phyloP scores from a whole-genome alignment of 2,797 vertebrate genomes.

The Serranus cabrilla region DNA sequence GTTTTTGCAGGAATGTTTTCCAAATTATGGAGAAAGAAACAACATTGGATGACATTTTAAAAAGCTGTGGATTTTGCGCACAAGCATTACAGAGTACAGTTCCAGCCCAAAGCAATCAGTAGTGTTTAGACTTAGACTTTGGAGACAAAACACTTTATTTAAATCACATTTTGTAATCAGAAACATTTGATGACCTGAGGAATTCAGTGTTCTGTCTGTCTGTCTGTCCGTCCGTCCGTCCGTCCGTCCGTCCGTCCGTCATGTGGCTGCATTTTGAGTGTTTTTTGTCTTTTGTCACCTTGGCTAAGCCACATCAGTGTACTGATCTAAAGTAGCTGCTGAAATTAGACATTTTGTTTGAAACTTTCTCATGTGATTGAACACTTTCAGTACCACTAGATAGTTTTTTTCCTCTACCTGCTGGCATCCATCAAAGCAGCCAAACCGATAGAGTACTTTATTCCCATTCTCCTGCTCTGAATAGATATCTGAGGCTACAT shows the following conservation, averaged over 20 bases:
- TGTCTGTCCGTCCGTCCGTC: rapidly evolving
- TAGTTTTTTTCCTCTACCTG: constrained; percentile 43
- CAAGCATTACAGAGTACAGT: neutral
- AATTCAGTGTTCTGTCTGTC: neutral
- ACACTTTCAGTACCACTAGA: constrained; percentile 55
- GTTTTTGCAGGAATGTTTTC: no score
- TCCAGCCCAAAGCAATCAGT: neutral
- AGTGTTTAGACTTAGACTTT: neutral
- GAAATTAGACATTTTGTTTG: constrained; percentile 56
- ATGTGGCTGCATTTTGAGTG: neutral
- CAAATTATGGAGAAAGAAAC: no score
- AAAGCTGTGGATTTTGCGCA: no score
- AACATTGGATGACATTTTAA: no score
- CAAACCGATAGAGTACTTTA: constrained; percentile 47
- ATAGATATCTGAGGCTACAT: constrained; percentile 59
- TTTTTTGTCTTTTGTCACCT: neutral
- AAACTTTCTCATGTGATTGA: constrained; percentile 73
- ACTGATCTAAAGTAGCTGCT: constrained; percentile 59
- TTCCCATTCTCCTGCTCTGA: constrained; percentile 54
- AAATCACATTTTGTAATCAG: neutral
- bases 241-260: neutral
- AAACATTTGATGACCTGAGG: neutral
- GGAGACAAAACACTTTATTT: neutral
- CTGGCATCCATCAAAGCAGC: constrained; percentile 64
- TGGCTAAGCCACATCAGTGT: constrained; percentile 51